phyloP scores from a whole-genome alignment of 1,140 invertebrate species.

The Drosophila bocki region DNA sequence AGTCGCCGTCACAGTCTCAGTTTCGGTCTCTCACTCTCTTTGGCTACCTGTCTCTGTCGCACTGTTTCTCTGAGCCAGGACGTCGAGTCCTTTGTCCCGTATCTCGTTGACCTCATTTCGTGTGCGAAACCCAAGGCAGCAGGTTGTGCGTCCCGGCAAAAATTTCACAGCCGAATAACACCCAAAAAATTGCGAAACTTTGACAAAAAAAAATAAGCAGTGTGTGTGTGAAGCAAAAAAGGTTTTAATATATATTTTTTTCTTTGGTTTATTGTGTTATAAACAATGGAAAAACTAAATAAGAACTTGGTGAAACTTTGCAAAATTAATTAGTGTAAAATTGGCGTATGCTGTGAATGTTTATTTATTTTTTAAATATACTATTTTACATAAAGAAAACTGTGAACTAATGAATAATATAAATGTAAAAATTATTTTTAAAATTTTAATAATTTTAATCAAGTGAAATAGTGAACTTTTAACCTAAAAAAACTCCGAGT shows the following conservation, averaged over 20 bases:
- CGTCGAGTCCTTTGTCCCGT: constrained; percentile 61
- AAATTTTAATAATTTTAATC: no score
- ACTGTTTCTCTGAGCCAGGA: constrained; percentile 20
- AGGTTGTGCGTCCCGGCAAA: constrained; percentile 70
- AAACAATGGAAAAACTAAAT: background rate
- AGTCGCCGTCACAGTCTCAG: constrained; percentile 5
- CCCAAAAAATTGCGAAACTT: constrained; percentile 26
- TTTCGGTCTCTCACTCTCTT: background rate
- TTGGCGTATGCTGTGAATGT: background rate
- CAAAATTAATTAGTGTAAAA: background rate
- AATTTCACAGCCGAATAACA: constrained; percentile 12
- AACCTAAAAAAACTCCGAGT: no score
- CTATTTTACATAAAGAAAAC: background rate
- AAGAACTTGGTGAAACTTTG: constrained; percentile 6
- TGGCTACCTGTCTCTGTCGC: constrained; percentile 8
- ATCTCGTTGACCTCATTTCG: constrained; percentile 85
- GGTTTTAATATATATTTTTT: constrained; percentile 1
- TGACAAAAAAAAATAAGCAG: constrained; percentile 2
- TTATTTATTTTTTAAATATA: background rate
- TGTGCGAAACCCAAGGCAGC: constrained; percentile 82
- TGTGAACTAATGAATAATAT: background rate
- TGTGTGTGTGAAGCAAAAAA: background rate
- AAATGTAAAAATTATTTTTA: background rate
- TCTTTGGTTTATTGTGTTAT: background rate
- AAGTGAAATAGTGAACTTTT: no score